Percentiles rank a stretch among this genome's conserved stretches.
Conservation (phyloP, 2,797 vertebrate species). For the Poliocrania exsul region DNA sequence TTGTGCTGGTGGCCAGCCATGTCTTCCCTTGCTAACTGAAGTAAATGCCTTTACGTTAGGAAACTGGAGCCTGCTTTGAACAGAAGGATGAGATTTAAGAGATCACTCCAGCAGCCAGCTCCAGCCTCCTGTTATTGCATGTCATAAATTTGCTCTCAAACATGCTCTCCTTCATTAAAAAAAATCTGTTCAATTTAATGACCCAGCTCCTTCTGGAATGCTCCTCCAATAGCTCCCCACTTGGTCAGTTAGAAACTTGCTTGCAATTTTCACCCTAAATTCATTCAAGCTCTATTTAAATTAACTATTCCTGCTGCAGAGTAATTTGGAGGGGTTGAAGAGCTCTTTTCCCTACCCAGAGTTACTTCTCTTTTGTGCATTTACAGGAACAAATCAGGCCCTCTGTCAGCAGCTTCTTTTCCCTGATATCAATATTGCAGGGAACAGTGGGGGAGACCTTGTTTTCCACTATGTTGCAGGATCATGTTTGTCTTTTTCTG, state of each 20-base stretch:
- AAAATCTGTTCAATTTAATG: slow-evolving; percentile 20
- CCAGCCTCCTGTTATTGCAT: neutral
- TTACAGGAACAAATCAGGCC: neutral
- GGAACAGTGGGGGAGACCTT: neutral
- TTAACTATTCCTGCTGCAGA: neutral
- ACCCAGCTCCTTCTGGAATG: neutral
- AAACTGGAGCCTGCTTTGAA: neutral
- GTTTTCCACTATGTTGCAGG: neutral
- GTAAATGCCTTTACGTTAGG: neutral
- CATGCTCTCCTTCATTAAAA: neutral
- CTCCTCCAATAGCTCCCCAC: neutral
- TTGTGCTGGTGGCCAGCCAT: neutral
- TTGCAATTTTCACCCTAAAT: neutral
- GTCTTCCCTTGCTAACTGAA: neutral
- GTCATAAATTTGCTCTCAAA: neutral
- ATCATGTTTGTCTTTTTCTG: neutral
- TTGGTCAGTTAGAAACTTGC: neutral
- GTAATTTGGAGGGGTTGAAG: neutral
- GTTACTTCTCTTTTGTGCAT: neutral
- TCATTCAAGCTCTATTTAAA: neutral
- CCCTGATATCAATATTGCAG: neutral
- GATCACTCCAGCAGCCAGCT: neutral
- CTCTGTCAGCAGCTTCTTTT: neutral
- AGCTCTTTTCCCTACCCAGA: neutral
- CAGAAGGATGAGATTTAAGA: neutral